A percentile compares a stretch with the other conserved stretches of the same genome.
Conservation (phyloP, 2,888 invertebrate genomes). For the Epirrhoe alternata region DNA sequence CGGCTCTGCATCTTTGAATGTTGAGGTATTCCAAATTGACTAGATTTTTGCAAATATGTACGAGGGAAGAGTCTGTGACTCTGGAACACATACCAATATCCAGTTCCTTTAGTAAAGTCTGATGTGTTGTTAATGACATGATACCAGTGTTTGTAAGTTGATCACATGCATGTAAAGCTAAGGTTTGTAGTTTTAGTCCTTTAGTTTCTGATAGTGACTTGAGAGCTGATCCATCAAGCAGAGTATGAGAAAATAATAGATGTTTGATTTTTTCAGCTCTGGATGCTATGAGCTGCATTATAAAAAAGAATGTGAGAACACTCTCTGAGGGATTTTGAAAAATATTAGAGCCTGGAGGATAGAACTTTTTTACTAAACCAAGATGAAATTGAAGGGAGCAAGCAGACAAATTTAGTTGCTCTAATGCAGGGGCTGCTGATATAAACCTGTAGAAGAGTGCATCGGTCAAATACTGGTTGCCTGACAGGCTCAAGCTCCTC, state of each 20-base stretch:
- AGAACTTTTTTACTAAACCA: conserved; percentile 88
- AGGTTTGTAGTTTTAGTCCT: conserved; percentile 78
- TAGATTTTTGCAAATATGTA: conserved; percentile 85
- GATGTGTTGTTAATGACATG: conserved; percentile 80
- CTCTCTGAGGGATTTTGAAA: conserved; percentile 86
- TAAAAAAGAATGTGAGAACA: conserved; percentile 89
- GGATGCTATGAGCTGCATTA: conserved; percentile 83
- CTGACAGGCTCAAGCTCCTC: conserved; percentile 85
- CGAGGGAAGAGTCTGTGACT: conserved; percentile 87
- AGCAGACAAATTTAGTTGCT: conserved; percentile 86
- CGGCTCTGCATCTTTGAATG: conserved; percentile 86
- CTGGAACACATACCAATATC: conserved; percentile 88
- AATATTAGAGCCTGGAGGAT: conserved; percentile 78
- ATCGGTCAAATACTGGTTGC: conserved; percentile 90
- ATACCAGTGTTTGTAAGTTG: conserved; percentile 87
- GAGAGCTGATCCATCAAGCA: conserved; percentile 87
- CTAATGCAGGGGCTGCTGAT: conserved; percentile 84
- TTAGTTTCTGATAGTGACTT: conserved; percentile 81
- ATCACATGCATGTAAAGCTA: conserved; percentile 85
- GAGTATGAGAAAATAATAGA: conserved; percentile 87
- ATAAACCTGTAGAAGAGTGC: conserved; percentile 88
- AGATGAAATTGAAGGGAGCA: conserved; percentile 90
- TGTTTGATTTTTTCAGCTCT: conserved; percentile 84
- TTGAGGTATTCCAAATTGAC: conserved; percentile 85
- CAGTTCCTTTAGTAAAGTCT: conserved; percentile 83